Evolutionary conservation across 35 echinoderm and acorn worm genomes (phyloP), one percentile per base, ranked within the genome.

Genomic region (Heliocidaris tuberculata): DNA sequence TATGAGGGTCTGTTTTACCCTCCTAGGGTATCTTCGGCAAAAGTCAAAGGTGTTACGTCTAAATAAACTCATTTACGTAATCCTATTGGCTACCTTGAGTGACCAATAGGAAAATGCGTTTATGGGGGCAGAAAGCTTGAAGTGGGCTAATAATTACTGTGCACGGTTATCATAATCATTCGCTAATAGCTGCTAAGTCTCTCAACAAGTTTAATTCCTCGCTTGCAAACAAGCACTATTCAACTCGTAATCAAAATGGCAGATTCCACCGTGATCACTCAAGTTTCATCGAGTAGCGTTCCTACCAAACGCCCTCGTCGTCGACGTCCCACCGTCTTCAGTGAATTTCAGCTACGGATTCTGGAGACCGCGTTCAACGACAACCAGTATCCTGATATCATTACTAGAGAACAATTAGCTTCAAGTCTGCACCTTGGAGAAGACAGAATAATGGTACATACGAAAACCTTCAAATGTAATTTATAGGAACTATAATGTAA

Each of bases 281-380:
- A 89, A 47, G 87, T 47, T 21, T 89, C 87, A 48, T 47, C 87
- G 87, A 78, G 27, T n/a, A 17, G 31, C 31, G 29, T 89, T 89
- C 30, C 31, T 89, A 47, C 4, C 87, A 89, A 89, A 89, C 13
- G 87, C 87, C 87, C 47, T 89, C 87, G 87, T 89, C 87, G 87
- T 89, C 87, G 87, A 89, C 87, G 87, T 89, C 87, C 87, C 0
- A 89, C 31, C 87, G 47, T 89, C 31, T 89, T 89, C 31, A 89
- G 31, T 9, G 87, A 89, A 5, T 89, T 32, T 21, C 87, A 89
- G 87, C 31, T 89, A 16, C 12, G 19, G 31, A 89, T 32, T 32
- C 87, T 89, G 31, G 47, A 89, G 87, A 48, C 2, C 0, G 87
- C 5, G 19, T 89, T 89, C 87, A 89, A 89, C 47, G 47, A 47